Evolutionary conservation across 2,113 vertebrate species (phyloP).

Genomic region (Beaufortia kweichowensis): DNA sequence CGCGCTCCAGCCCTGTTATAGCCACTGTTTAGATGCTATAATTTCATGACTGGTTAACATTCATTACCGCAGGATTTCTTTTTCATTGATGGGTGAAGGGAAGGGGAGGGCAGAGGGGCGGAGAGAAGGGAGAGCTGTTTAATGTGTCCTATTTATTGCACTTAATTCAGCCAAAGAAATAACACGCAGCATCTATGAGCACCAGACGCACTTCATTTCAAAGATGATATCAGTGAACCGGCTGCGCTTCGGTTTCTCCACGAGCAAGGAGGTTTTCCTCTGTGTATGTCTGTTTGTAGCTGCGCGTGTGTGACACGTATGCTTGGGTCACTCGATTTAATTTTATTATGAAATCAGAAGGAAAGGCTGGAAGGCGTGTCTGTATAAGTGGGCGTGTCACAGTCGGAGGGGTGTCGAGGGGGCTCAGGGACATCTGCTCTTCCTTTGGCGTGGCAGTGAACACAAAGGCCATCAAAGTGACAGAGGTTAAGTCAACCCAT

Average conservation of each 20-base stretch:
- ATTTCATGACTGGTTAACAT: constrained; percentile 76
- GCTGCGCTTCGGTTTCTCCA: constrained; percentile 27
- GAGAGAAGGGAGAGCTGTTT: constrained; percentile 42
- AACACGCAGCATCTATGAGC: constrained; percentile 52
- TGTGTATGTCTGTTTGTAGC: neutral
- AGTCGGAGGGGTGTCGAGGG: constrained; percentile 49
- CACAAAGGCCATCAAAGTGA: constrained; percentile 78
- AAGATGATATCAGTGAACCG: constrained; percentile 50
- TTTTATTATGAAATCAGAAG: constrained; percentile 45
- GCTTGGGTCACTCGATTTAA: constrained; percentile 39
- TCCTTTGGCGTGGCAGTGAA: constrained; percentile 60
- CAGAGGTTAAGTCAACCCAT: constrained; percentile 73
- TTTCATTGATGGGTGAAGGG: constrained; percentile 50
- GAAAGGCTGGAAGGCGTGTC: constrained; percentile 36
- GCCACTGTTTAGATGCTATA: constrained; percentile 60
- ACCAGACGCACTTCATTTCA: constrained; percentile 59
- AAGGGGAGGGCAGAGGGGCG: constrained; percentile 34
- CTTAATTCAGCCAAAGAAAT: constrained; percentile 64
- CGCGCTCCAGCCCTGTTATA: constrained; percentile 46
- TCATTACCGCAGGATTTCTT: constrained; percentile 63
- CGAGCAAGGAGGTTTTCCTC: neutral
- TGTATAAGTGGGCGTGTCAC: constrained; percentile 37
- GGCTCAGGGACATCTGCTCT: constrained; percentile 67
- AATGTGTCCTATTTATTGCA: constrained; percentile 65
- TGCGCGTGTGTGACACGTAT: neutral